phyloP scores from a whole-genome alignment of 2,797 vertebrate genomes.

The Karalla daura region DNA sequence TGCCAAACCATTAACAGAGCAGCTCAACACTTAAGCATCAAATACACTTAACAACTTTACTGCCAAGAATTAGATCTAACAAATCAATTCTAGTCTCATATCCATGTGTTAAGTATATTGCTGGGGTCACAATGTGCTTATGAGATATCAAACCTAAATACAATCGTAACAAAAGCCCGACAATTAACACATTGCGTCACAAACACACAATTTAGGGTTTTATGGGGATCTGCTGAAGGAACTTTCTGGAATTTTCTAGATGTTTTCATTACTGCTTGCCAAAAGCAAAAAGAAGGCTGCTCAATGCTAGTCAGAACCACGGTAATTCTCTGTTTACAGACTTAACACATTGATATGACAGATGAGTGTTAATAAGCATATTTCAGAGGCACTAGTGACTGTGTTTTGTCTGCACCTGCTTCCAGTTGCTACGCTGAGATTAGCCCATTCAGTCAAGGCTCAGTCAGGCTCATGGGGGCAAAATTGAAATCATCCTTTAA shows the following conservation, averaged over 20 bases:
- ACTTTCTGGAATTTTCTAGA: too few relatives aligned
- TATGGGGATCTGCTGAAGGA: too few relatives aligned
- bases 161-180: not conserved
- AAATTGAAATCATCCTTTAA: not conserved
- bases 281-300: too few relatives aligned
- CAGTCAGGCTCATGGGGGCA: not conserved
- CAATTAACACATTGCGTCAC: not conserved
- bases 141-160: not conserved
- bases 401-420: not conserved
- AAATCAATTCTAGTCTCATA: constrained; percentile 1
- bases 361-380: not conserved
- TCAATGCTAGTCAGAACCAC: too few relatives aligned
- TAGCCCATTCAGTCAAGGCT: not conserved
- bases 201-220: not conserved
- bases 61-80: not conserved
- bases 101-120: not conserved
- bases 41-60: not conserved
- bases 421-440: too few relatives aligned
- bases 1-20: not conserved
- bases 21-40: not conserved
- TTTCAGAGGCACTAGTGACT: not conserved
- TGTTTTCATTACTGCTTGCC: too few relatives aligned
- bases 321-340: not conserved
- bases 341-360: not conserved
- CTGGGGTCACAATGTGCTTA: not conserved